Evolutionary conservation across 2,888 invertebrate genomes (phyloP).

Genomic region (Emmelina monodactyla): DNA sequence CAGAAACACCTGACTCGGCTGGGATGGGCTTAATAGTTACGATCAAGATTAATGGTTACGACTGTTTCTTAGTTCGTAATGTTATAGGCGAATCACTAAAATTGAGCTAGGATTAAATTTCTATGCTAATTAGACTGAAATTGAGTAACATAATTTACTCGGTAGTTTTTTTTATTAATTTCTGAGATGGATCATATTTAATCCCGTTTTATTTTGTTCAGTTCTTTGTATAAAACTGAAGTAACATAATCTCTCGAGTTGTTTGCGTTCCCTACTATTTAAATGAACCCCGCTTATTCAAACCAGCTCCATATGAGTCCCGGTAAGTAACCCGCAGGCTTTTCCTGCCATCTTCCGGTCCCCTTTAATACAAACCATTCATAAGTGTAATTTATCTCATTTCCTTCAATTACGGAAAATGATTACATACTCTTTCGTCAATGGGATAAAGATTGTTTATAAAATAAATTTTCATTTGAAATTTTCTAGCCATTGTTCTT

Average conservation of each 20-base stretch:
- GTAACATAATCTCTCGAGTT: too few relatives aligned
- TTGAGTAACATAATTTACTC: too few relatives aligned
- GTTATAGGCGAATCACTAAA: constrained; percentile 7
- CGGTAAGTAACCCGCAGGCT: neutral
- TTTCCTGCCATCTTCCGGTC: constrained; percentile 11
- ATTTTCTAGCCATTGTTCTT: neutral
- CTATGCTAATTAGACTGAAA: too few relatives aligned
- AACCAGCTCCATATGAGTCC: neutral
- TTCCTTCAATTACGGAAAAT: constrained; percentile 51
- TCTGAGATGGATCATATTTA: too few relatives aligned
- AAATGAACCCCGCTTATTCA: neutral
- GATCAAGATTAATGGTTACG: neutral
- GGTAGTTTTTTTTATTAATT: too few relatives aligned
- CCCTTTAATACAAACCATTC: constrained; percentile 33
- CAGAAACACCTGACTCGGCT: constrained; percentile 35
- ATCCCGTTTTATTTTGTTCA: too few relatives aligned
- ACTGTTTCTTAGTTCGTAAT: neutral
- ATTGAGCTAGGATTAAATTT: too few relatives aligned
- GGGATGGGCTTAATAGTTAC: neutral
- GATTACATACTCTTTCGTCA: constrained; percentile 36
- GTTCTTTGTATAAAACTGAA: too few relatives aligned
- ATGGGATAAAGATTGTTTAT: constrained; percentile 30
- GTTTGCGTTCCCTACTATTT: too few relatives aligned
- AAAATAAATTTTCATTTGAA: neutral
- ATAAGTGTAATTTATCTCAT: constrained; percentile 51